These are phyloP conservation scores for Sterrhoptilus dennistouni DNA, from an alignment of 2,113 vertebrate genomes.

Conservation along the genomic window DNA sequence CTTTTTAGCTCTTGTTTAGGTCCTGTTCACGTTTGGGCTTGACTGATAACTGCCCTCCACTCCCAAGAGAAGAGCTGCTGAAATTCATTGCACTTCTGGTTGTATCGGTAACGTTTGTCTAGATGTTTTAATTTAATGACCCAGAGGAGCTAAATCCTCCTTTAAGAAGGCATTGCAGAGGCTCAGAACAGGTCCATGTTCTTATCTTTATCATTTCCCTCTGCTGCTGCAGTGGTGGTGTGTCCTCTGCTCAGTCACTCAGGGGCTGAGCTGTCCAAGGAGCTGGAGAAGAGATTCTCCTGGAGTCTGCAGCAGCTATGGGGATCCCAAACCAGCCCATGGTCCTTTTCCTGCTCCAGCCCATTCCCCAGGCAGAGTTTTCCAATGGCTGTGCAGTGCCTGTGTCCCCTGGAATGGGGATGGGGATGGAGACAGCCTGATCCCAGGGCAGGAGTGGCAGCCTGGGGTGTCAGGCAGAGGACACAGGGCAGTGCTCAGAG, in stretches of 20 bases:
- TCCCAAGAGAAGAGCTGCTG: background rate
- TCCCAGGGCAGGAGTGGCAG: slow-evolving; percentile 71
- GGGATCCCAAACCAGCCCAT: background rate
- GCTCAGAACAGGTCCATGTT: rapidly evolving
- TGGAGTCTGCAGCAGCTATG: background rate
- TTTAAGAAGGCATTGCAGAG: too few relatives aligned
- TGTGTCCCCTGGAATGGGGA: slow-evolving; percentile 54
- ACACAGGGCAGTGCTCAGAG: background rate
- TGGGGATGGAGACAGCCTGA: background rate
- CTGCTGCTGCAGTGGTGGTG: background rate
- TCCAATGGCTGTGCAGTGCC: slow-evolving; percentile 61
- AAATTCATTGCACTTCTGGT: background rate
- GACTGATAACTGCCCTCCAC: background rate
- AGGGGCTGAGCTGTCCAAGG: background rate
- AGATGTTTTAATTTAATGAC: background rate
- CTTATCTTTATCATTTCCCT: too few relatives aligned
- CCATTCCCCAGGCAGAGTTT: slow-evolving; percentile 51
- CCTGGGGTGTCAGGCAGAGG: slow-evolving; percentile 53
- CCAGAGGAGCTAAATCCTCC: background rate
- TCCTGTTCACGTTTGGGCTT: background rate
- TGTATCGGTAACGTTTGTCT: background rate
- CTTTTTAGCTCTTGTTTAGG: background rate
- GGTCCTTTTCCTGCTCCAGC: background rate
- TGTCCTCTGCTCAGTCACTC: background rate
- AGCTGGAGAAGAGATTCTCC: background rate